These are phyloP conservation scores for Larimichthys polyactis DNA, from an alignment of 2,113 vertebrate genomes.

Conservation along the genomic window DNA sequence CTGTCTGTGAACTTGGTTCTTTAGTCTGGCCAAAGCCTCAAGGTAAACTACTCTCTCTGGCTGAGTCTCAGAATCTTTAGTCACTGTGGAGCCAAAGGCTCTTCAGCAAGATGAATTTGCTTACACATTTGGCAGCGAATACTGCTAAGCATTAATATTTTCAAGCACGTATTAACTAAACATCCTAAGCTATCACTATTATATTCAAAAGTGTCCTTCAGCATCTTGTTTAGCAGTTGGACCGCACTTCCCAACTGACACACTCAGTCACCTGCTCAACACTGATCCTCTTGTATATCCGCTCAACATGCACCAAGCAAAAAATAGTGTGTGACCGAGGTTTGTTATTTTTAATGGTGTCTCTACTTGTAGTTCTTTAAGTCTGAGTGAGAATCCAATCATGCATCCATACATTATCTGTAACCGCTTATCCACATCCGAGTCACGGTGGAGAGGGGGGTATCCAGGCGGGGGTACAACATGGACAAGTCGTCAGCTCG, in stretches of 20 bases:
- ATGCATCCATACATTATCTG: no score
- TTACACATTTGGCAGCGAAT: background rate
- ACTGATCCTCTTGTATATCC: background rate
- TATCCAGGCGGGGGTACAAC: no score
- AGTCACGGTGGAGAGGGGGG: no score
- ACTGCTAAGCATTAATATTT: background rate
- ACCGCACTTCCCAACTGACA: background rate
- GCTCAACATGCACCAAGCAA: background rate
- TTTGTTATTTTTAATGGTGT: no score
- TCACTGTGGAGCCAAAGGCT: background rate
- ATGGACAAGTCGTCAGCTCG: no score
- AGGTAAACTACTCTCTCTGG: no score
- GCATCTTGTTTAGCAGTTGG: background rate
- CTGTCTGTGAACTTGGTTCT: conserved; percentile 4
- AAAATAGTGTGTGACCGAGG: no score
- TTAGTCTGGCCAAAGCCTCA: background rate
- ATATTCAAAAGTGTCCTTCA: background rate
- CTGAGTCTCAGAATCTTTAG: background rate
- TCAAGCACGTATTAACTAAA: background rate
- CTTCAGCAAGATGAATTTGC: background rate
- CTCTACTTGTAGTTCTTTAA: no score
- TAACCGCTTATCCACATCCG: no score
- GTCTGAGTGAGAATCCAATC: no score
- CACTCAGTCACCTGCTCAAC: background rate
- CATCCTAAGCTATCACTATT: background rate